Base-by-base conservation (phyloP, 2,888 invertebrate species). In the Archips crataeganus region DNA sequence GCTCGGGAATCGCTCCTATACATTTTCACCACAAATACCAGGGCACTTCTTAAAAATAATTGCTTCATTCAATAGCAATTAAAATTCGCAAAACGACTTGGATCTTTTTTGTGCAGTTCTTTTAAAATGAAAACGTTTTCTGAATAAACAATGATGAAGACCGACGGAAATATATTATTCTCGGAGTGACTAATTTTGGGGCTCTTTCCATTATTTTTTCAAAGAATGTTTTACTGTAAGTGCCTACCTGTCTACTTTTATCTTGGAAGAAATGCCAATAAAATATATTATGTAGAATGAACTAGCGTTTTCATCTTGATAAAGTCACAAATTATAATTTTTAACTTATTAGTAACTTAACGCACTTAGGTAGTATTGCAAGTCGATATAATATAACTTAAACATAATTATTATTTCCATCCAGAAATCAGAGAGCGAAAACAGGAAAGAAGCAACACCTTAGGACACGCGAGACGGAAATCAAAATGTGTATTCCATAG, bases 61-160 rank as follows among this genome's bases (percentile, higher is more conserved):
- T 66, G 65, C 61, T 68, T 68, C 49, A 67, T 71, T 67, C 65
- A 67, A 68, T 68, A 64, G 71, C 64, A 75, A 75, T 75, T 75
- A 75, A 75, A 75, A 75, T 75, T 68, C 71, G 42, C 67, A 49
- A 65, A 62, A 69, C 57, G 62, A 68, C 60, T 68, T 68, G 73
- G 68, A 69, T 73, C 57, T 73, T 65, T 73, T 72, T 68, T 64
- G 65, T 60, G 49, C 59, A 59, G 15, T 62, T 49, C 63, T 63
- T 63, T 69, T 73, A 59, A 68, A 73, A 69, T 63, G 49, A 68
- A 64, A 69, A 73, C 73, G 73, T 69, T 73, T 73, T 73, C 68
- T 69, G 64, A 73, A 73, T 73, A 73, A 69, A 69, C 64, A 73
- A 73, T 73, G 68, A 51, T 34, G 63, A 49, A n/a, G 68, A 59